A percentile compares a stretch with the other conserved stretches of the same genome.
Evolutionary conservation across 2,113 vertebrate genomes (phyloP).

Genomic region (Limnothrissa miodon): DNA sequence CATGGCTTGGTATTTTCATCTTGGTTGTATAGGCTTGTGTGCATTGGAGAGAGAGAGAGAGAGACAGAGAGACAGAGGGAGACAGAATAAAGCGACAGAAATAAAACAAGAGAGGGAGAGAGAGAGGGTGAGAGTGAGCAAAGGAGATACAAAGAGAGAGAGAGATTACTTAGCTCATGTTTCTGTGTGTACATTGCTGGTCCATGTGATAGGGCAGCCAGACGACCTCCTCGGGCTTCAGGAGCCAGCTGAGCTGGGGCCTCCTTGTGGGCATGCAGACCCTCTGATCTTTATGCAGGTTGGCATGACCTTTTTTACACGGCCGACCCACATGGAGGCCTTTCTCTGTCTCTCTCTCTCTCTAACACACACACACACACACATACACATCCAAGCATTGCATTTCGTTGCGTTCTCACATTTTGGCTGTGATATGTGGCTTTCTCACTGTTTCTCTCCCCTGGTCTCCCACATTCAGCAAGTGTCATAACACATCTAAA

Average conservation of each 20-base stretch:
- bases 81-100: neutral
- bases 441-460: neutral
- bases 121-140: neutral
- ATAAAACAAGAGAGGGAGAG: too few relatives aligned
- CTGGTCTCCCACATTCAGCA: neutral
- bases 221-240: constrained; percentile 47
- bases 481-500: neutral
- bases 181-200: constrained; percentile 64
- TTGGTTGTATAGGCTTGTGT: constrained; percentile 19
- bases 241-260: constrained; percentile 53
- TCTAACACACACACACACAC: neutral
- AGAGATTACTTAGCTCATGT: constrained; percentile 67
- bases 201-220: constrained; percentile 62
- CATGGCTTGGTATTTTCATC: neutral
- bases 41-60: neutral
- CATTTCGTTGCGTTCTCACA: neutral
- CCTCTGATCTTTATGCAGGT: constrained; percentile 64
- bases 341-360: neutral
- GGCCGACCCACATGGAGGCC: constrained; percentile 51
- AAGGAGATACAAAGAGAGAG: neutral
- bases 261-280: constrained; percentile 49
- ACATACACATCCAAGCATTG: too few relatives aligned
- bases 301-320: constrained; percentile 69
- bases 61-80: neutral
- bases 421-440: neutral